Conservation (phyloP, 1,140 invertebrate genomes). For the Lasioglossum baleicum region DNA sequence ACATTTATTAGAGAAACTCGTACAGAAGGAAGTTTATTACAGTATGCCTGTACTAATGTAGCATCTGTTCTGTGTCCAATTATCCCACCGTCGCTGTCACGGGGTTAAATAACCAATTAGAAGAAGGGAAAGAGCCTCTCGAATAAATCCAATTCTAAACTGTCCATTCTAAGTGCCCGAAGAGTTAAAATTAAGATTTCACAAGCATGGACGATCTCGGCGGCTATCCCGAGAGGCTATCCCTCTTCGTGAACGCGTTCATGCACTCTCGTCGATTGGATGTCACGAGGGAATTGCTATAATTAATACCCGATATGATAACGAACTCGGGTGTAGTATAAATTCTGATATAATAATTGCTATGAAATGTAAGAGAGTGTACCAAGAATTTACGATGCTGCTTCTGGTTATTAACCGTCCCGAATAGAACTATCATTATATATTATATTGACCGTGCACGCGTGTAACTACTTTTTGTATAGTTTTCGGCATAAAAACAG, state of each 20-base stretch:
- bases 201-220: neutral
- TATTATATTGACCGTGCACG: neutral
- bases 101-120: too few relatives aligned
- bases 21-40: too few relatives aligned
- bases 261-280: neutral
- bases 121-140: too few relatives aligned
- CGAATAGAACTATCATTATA: neutral
- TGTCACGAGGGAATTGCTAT: neutral
- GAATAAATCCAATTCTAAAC: too few relatives aligned
- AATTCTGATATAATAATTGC: neutral
- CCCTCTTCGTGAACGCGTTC: neutral
- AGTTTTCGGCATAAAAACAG: neutral
- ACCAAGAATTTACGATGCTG: constrained; percentile 28
- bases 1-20: too few relatives aligned
- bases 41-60: too few relatives aligned
- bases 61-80: too few relatives aligned
- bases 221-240: neutral
- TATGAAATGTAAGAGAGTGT: neutral
- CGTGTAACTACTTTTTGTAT: neutral
- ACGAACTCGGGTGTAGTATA: neutral
- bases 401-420: constrained; percentile 21
- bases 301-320: neutral
- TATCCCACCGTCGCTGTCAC: too few relatives aligned
- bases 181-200: neutral
- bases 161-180: too few relatives aligned